Evolutionary conservation across 2,797 vertebrate genomes (phyloP), one percentile per base, ranked within the genome.

Genomic region (Chloroceryle amazona): DNA sequence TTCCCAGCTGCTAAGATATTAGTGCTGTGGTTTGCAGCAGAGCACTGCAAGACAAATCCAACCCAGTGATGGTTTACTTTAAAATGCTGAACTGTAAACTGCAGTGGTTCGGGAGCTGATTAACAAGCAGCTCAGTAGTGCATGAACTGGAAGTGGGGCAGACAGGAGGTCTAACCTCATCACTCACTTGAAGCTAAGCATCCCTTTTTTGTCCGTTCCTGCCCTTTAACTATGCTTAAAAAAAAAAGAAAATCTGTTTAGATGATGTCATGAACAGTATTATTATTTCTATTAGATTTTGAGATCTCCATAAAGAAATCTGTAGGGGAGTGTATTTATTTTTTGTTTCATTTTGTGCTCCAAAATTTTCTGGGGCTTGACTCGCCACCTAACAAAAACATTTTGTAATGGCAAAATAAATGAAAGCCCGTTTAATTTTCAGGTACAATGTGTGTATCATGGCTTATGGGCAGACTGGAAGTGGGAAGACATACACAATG

Each of bases 401-500:
- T 89, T 90, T 82, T 51, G 6, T 89, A 81, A 90, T 11, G 16
- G 42, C 41, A 60, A 91, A 92, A 78, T 71, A 84, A 86, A 76
- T 39, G 8, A 61, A 49, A 35, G 25, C 6, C 8, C 29, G 90
- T 70, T 60, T 94, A 1, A 37, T 92, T 96, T 91, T 81, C 97
- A 99, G 99, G 83, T 99, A 98, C 93, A 98, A 99, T 16, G 98
- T 99, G 21, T 99, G 99, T n/a, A 98, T 99, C 82, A 99, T 99
- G 99, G 99, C 99, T 2, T 99, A 99, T 2, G 99, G 99, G 8
- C 99, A 99, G 97, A 99, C 99, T 2, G 99, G 99, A 57, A 99
- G 99, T 55, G 99, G 99, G 31, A 99, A 99, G 97, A 99, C 98
- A 41, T 97, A 99, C 88, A 99, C 99, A 37, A 98, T 99, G 99